Evolutionary conservation across 2,888 invertebrate genomes (phyloP), one percentile per base, ranked within the genome.

Genomic region (Selenia dentaria): DNA sequence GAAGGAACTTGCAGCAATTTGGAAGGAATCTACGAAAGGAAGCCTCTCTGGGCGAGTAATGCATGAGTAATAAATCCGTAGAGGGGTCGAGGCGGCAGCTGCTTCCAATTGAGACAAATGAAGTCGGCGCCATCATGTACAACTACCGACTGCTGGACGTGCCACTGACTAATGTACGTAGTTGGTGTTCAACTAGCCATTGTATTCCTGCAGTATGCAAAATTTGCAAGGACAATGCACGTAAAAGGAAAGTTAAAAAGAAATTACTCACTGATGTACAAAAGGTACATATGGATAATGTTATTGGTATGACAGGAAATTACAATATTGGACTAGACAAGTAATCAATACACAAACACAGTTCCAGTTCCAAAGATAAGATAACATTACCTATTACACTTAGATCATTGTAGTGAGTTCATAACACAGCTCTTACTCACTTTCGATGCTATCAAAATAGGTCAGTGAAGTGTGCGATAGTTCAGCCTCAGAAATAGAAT

Each of bases 91-190:
- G 29, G 10, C 47, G 65, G 71, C 82, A 82, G 82, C 78, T 80
- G 83, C 63, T 57, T 59, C 67, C 82, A 85, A 86, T 86, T 86
- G 85, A 79, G 63, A 74, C 74, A 77, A 85, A 83, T 80, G 79
- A 82, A 62, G 57, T 49, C 78, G 86, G 85, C 84, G 86, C 86
- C 85, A 68, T 62, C 43, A 48, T 51, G 40, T 44, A 36, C 22
- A 51, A 44, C 51, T 32, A 22, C 28, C 13, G 34, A 35, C 9
- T 29, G 24, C 40, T 39, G 6, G 10, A 31, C 12, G 28, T 42
- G n/a, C n/a, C n/a, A n/a, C n/a, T n/a, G n/a, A n/a, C n/a, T n/a
- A n/a, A n/a, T n/a, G n/a, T n/a, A n/a, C n/a, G n/a, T n/a, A n/a
- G n/a, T n/a, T n/a, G n/a, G n/a, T n/a, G n/a, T n/a, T n/a, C n/a